Percentiles rank a stretch among this genome's conserved stretches.
These are phyloP conservation scores for Dasyornis broadbenti DNA, from an alignment of 2,113 vertebrate species.

Conservation along the genomic window DNA sequence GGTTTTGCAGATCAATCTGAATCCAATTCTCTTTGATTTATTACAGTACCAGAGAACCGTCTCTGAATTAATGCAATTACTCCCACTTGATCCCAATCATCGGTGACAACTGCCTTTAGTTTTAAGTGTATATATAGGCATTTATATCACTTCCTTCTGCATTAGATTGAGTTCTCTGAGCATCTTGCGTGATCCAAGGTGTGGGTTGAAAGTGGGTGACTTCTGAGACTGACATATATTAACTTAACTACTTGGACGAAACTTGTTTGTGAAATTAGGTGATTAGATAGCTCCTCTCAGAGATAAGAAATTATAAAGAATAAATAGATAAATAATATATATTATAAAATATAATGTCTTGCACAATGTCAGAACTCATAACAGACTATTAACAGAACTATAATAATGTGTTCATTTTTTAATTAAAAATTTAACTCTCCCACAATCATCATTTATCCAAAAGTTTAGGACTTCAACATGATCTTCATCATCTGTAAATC, in stretches of 20 bases:
- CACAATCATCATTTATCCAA: background rate
- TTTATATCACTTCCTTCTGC: background rate
- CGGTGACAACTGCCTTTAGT: background rate
- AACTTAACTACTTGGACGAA: background rate
- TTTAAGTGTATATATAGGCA: background rate
- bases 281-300: background rate
- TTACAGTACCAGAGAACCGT: background rate
- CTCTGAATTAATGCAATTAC: background rate
- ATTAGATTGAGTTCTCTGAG: background rate
- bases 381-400: background rate
- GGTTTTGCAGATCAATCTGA: background rate
- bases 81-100: background rate
- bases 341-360: background rate
- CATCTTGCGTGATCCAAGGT: background rate
- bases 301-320: background rate
- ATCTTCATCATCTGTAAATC: background rate
- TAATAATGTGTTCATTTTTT: background rate
- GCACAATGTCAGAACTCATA: background rate
- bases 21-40: background rate
- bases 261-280: background rate
- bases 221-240: background rate
- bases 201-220: background rate
- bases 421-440: background rate
- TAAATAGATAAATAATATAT: background rate
- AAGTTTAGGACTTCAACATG: background rate